phyloP scores from a whole-genome alignment of 2,113 vertebrate species.

The Sisor rabdophorus region DNA sequence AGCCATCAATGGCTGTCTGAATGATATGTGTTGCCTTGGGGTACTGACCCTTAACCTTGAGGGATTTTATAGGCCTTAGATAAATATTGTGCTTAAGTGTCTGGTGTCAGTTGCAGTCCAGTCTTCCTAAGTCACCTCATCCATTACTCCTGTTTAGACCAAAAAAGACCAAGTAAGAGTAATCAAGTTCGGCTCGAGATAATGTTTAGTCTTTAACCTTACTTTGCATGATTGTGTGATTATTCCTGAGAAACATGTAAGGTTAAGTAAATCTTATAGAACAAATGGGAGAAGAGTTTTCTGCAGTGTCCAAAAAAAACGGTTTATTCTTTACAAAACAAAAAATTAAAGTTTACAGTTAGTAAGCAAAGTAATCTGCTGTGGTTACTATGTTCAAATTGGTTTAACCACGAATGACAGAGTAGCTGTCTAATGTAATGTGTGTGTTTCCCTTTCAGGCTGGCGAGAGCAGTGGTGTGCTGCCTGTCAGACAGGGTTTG shows the following conservation, averaged over 20 bases:
- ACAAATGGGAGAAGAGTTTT: conserved; percentile 4
- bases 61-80: conserved; percentile 69
- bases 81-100: conserved; percentile 71
- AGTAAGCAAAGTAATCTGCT: neutral
- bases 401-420: conserved; percentile 8
- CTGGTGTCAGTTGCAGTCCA: conserved; percentile 62
- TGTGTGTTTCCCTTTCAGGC: conserved; percentile 65
- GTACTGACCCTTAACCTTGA: conserved; percentile 61
- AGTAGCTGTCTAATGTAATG: neutral
- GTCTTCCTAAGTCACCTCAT: conserved; percentile 67
- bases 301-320: conserved; percentile 35
- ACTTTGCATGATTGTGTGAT: conserved; percentile 56
- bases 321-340: conserved; percentile 3
- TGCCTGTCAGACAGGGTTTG: conserved; percentile 75
- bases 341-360: neutral
- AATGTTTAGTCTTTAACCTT: conserved; percentile 61
- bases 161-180: conserved; percentile 56
- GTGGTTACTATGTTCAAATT: conserved; percentile 8
- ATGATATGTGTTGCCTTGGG: conserved; percentile 52
- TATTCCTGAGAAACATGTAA: conserved; percentile 22
- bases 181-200: conserved; percentile 62
- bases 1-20: conserved; percentile 53
- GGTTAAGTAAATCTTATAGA: conserved; percentile 7
- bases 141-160: conserved; percentile 68
- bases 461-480: conserved; percentile 69